Evolutionary conservation across 2,113 vertebrate species (phyloP).

Genomic region (Istiophorus platypterus): DNA sequence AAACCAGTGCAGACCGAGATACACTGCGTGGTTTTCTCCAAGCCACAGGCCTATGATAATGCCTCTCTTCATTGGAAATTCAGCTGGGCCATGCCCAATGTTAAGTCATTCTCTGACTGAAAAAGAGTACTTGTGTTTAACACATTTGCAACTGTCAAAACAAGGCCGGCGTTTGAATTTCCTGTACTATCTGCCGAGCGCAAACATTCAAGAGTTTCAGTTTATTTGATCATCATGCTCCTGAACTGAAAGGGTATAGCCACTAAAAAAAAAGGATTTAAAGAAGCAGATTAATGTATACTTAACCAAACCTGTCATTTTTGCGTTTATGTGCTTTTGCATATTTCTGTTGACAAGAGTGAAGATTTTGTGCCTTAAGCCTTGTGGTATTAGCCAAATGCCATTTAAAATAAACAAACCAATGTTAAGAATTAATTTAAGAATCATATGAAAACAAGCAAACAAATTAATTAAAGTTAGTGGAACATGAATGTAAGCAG

Average conservation of each 20-base stretch:
- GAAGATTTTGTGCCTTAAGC: not conserved
- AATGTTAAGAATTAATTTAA: not conserved
- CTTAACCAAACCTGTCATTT: not conserved
- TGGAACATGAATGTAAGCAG: not conserved
- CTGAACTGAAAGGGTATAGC: not conserved
- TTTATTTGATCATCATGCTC: not conserved
- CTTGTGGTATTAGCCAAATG: not conserved
- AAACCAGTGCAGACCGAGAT: not conserved
- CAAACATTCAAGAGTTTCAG: slow-evolving; percentile 60
- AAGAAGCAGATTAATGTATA: not conserved
- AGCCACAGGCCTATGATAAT: not conserved
- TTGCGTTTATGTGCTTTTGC: not conserved
- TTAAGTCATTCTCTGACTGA: slow-evolving; percentile 34
- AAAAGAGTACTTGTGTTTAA: slow-evolving; percentile 27
- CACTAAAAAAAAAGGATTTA: slow-evolving; percentile 3
- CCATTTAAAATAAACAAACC: not conserved
- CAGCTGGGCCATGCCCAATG: not conserved
- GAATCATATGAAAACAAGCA: not conserved
- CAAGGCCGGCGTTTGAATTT: slow-evolving; percentile 62
- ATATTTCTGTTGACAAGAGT: not conserved
- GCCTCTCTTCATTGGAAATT: slow-evolving; percentile 13
- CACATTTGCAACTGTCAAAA: slow-evolving; percentile 73
- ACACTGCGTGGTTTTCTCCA: not conserved
- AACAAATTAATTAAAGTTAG: not conserved
- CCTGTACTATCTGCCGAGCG: slow-evolving; percentile 50